Conservation (phyloP, 2,888 invertebrate genomes). For the Rhabditoides inermis region DNA sequence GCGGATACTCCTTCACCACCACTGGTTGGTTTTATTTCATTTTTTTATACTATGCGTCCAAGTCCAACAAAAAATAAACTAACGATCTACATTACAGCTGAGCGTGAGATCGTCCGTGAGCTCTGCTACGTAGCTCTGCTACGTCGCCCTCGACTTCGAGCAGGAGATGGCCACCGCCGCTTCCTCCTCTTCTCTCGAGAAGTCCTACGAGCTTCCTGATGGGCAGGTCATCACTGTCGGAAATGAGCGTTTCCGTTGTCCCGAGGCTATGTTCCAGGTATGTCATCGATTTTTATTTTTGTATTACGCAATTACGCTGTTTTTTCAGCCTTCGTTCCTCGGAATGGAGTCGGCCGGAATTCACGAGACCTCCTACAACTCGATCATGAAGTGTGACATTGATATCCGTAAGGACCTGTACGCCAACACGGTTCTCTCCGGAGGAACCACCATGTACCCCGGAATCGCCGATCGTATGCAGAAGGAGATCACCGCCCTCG, state of each 20-base stretch:
- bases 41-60: constrained; percentile 72
- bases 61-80: too few relatives aligned
- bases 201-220: constrained; percentile 77
- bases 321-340: constrained; percentile 68
- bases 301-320: too few relatives aligned
- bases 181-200: constrained; percentile 77
- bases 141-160: constrained; percentile 94
- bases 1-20: constrained; percentile 53
- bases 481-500: constrained; percentile 67
- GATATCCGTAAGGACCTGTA: constrained; percentile 84
- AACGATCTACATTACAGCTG: too few relatives aligned
- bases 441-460: constrained; percentile 75
- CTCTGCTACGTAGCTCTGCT: constrained; percentile 88
- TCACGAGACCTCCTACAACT: constrained; percentile 72
- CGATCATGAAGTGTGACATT: constrained; percentile 85
- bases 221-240: constrained; percentile 61
- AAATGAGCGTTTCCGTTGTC: constrained; percentile 73
- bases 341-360: constrained; percentile 56
- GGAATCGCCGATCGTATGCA: constrained; percentile 95
- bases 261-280: constrained; percentile 74
- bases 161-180: constrained; percentile 84
- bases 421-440: constrained; percentile 59
- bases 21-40: constrained; percentile 52
- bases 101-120: constrained; percentile 82
- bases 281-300: background rate